Evolutionary conservation across 1,140 invertebrate species (phyloP), one percentile per base, ranked within the genome.

Genomic region (Lordiphosa stackelbergi): DNA sequence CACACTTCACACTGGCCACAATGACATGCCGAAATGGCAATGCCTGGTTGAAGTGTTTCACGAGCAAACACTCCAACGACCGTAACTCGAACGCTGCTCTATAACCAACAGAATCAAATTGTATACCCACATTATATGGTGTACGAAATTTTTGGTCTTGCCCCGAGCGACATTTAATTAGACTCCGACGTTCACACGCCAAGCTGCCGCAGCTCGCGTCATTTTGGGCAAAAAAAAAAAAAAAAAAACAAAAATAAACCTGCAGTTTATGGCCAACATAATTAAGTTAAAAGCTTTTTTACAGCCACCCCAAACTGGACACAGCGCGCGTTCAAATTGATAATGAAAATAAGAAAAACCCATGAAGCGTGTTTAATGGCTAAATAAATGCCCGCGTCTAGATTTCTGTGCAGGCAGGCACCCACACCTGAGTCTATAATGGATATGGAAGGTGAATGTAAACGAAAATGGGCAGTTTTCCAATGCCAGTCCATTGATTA

Each of bases 241-340:
- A n/a, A n/a, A 38, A 40, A 40, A 41, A 41, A 41, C 38, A 60
- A 66, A 79, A 79, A 81, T 83, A 81, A 77, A 83, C 72, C 77
- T 83, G 72, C 77, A 83, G 72, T 81, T 81, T 81, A 81, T 83
- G 69, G 77, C 71, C 77, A 79, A 84, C 77, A 84, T 84, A 83
- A 83, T 83, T 83, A 83, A 84, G 73, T 83, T 83, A 77, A 83
- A 83, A 83, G 77, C 78, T 84, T 83, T 83, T 83, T 83, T 83
- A 83, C 69, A 73, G 65, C 60, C 56, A 57, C 19, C 45, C 10
- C 11, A 22, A 63, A 49, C 60, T 55, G 64, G 63, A 58, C 54
- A 37, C 34, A 43, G 72, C 58, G 43, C 71, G 66, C 75, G 73
- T 60, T 62, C 61, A 84, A 83, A 83, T 81, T 83, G 77, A 81